Evolutionary conservation across 2,888 invertebrate species (phyloP).

Genomic region (Drosophila macrospina): DNA sequence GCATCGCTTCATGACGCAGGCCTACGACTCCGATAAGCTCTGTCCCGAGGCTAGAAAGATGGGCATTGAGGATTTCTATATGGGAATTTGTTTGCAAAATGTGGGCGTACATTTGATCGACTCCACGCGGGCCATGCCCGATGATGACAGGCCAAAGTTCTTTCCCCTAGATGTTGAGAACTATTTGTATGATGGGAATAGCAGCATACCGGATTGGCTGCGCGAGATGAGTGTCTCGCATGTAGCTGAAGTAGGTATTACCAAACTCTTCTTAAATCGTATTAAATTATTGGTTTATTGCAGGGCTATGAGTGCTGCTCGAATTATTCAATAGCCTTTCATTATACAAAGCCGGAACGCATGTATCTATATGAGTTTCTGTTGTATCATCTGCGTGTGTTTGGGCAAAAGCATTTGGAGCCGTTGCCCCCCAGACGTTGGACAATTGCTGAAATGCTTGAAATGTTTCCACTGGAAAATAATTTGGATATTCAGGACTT

Average conservation of each 20-base stretch:
- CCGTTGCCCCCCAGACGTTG: conserved; percentile 47
- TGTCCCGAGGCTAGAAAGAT: conserved; percentile 85
- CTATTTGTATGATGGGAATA: conserved; percentile 54
- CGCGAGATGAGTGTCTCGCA: conserved; percentile 62
- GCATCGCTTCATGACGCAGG: conserved; percentile 90
- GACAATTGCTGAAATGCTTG: conserved; percentile 43
- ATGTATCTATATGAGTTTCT: conserved; percentile 98
- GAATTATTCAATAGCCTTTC: conserved; percentile 97
- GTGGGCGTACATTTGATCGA: conserved; percentile 95
- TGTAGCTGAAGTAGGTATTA: conserved; percentile 87
- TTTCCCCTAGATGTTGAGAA: conserved; percentile 64
- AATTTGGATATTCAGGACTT: conserved; percentile 58
- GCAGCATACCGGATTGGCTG: conserved; percentile 67
- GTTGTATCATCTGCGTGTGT: conserved; percentile 95
- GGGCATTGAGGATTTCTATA: conserved; percentile 82
- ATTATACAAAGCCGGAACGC: conserved; percentile 95
- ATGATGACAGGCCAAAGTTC: conserved; percentile 65
- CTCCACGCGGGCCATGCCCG: conserved; percentile 86
- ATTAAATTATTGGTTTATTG: background rate
- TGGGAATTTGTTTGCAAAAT: conserved; percentile 91
- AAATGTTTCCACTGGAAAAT: conserved; percentile 63
- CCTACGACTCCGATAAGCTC: conserved; percentile 87
- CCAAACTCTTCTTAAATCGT: background rate
- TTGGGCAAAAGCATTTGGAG: conserved; percentile 85
- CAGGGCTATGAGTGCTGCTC: conserved; percentile 96